A percentile compares a stretch with the other conserved stretches of the same genome.
Conservation (phyloP, 1,140 invertebrate genomes). For the Cherax quadricarinatus region DNA sequence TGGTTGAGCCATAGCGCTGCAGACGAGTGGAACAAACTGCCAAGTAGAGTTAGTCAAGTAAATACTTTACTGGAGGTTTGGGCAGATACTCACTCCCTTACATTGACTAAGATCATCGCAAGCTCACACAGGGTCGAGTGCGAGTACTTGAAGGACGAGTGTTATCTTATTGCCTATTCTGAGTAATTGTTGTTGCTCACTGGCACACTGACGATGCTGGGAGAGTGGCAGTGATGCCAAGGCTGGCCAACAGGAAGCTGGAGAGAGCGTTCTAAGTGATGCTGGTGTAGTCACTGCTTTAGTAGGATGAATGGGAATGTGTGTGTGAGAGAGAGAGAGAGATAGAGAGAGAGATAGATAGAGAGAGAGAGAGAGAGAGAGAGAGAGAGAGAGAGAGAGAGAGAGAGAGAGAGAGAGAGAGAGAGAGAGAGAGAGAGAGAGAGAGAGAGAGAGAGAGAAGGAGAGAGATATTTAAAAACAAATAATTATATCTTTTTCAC, state of each 20-base stretch:
- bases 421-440: conserved; percentile 10
- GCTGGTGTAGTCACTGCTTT: neutral
- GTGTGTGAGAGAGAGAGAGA: neutral
- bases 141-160: too few species aligned
- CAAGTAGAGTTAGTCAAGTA: too few species aligned
- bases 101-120: too few species aligned
- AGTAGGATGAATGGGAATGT: neutral
- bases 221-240: neutral
- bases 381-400: conserved; percentile 10
- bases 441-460: neutral
- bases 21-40: too few species aligned
- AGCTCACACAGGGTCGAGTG: too few species aligned
- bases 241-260: neutral
- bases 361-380: conserved; percentile 10
- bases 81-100: too few species aligned
- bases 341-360: neutral
- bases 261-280: neutral
- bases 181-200: too few species aligned
- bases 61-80: too few species aligned
- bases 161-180: too few species aligned
- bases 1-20: too few species aligned
- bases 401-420: conserved; percentile 10
- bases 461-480: neutral
- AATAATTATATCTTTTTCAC: neutral
- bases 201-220: neutral